Conservation (phyloP, 1,140 invertebrate genomes). For the Mizuhopecten yessoensis region DNA sequence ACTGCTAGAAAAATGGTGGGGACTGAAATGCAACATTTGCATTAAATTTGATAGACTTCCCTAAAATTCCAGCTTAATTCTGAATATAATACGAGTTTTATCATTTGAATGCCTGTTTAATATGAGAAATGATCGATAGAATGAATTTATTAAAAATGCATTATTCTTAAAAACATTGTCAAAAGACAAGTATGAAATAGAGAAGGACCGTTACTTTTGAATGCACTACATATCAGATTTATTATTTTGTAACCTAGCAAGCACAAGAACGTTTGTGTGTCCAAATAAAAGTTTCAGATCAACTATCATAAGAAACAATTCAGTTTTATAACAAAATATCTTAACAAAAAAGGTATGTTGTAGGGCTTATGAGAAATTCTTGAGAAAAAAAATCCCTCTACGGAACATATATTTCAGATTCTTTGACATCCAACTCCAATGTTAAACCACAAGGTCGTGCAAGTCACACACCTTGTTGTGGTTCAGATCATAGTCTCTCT, state of each 20-base stretch:
- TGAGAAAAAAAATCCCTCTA: not conserved
- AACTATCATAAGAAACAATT: not conserved
- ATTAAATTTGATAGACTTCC: not conserved
- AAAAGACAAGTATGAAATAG: not conserved
- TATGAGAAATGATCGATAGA: not conserved
- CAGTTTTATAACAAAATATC: not conserved
- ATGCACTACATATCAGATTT: not conserved
- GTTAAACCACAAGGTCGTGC: not conserved
- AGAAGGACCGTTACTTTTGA: not conserved
- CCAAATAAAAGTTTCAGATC: not conserved
- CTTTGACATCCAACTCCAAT: not conserved
- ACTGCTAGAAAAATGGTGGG: not conserved
- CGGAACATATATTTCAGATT: constrained; percentile 4
- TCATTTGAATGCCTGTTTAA: not conserved
- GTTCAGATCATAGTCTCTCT: not conserved
- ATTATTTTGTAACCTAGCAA: not conserved
- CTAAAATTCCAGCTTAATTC: not conserved
- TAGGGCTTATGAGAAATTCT: not conserved
- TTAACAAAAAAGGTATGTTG: not conserved
- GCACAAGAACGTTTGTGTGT: not conserved
- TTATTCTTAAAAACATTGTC: not conserved
- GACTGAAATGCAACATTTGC: not conserved
- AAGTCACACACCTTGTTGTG: not conserved
- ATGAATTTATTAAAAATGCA: not conserved
- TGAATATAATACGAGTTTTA: not conserved